These are phyloP conservation scores for Crotalus tigris DNA, from an alignment of 2,113 vertebrate genomes.

Conservation along the genomic window DNA sequence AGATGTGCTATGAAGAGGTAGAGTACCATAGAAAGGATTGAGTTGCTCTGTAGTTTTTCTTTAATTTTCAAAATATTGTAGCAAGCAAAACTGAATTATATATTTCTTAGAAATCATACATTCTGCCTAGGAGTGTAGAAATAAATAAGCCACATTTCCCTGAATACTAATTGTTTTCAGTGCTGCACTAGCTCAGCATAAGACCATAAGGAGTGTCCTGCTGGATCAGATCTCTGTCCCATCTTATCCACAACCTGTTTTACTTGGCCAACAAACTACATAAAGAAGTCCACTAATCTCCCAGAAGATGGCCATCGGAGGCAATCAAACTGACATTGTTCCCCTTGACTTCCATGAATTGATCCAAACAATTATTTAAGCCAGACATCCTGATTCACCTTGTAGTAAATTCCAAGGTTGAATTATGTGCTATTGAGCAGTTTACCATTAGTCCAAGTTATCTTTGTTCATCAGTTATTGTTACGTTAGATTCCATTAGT, in stretches of 20 bases:
- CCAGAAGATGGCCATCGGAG: background rate
- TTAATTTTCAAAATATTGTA: background rate
- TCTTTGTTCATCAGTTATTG: background rate
- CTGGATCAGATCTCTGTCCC: background rate
- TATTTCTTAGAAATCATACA: background rate
- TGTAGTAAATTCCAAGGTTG: background rate
- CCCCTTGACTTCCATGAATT: background rate
- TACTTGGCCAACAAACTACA: background rate
- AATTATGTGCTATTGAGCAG: background rate
- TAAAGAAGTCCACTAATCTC: background rate
- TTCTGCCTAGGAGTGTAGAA: background rate
- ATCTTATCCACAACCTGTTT: background rate
- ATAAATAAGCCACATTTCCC: background rate
- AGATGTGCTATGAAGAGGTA: background rate
- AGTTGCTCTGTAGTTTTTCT: background rate
- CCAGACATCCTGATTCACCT: background rate
- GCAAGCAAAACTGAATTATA: background rate
- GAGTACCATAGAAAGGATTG: background rate
- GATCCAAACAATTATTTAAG: background rate
- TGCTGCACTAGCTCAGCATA: background rate
- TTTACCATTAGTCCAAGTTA: background rate
- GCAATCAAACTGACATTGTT: background rate
- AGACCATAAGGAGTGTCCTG: background rate
- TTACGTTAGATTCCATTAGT: background rate
- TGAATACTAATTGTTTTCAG: background rate